Conservation (phyloP, 2,888 invertebrate genomes). For the Cephus pygmeus region DNA sequence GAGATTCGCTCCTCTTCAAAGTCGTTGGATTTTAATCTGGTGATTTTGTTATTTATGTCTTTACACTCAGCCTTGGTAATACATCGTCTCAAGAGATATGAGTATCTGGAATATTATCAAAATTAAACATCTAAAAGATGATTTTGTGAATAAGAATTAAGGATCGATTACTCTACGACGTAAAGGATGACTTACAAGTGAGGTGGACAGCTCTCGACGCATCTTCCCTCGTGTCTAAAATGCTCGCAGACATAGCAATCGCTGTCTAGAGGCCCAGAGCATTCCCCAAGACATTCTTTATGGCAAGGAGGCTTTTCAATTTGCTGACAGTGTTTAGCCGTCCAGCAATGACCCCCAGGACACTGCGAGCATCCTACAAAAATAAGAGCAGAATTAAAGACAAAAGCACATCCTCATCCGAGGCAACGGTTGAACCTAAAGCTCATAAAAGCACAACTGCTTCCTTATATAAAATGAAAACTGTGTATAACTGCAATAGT, state of each 20-base stretch:
- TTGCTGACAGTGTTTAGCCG: constrained; percentile 67
- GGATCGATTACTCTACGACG: background rate
- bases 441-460: background rate
- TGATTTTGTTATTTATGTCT: constrained; percentile 42
- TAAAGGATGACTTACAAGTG: constrained; percentile 70
- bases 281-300: constrained; percentile 84
- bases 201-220: constrained; percentile 74
- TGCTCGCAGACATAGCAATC: constrained; percentile 78
- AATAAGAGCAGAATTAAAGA: background rate
- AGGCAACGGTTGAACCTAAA: background rate
- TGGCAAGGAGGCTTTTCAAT: constrained; percentile 73
- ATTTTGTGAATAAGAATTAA: background rate
- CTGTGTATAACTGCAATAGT: background rate
- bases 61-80: constrained; percentile 77
- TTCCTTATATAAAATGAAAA: background rate
- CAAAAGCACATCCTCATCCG: background rate
- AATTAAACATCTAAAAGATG: background rate
- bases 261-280: constrained; percentile 68
- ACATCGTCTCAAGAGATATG: constrained; percentile 75
- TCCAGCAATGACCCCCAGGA: constrained; percentile 68
- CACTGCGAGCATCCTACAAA: constrained; percentile 75
- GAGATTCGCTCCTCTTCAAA: constrained; percentile 23
- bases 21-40: constrained; percentile 40
- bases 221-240: constrained; percentile 68
- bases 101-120: constrained; percentile 60